Evolutionary conservation across 2,113 vertebrate species (phyloP), one percentile per base, ranked within the genome.

Genomic region (Poeciliopsis turrubarensis): DNA sequence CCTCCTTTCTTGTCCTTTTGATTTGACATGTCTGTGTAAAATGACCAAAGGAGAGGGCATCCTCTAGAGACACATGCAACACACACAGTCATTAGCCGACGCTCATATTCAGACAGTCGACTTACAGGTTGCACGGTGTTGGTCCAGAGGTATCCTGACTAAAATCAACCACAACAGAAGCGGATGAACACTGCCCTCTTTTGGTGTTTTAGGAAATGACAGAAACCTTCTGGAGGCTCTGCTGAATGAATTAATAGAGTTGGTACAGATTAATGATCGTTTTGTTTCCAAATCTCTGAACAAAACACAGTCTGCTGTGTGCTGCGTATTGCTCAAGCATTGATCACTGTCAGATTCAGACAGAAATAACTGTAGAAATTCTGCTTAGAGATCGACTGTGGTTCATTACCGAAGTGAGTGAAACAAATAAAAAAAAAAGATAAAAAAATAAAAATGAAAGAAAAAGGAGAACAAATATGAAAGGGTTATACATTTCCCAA

Each of bases 131-230:
- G 71, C 34, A 64, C 11, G 32, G 72, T 41, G 25, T 17, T 30
- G 34, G 25, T 37, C 34, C 51, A 2, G 25, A 34, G 37, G 25
- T 39, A n/a, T 37, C 15, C 10, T n/a, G 31, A 32, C 22, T n/a
- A 37, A 7, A 39, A n/a, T 12, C 22, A 65, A 39, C 64, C 13
- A 9, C 60, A 75, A 22, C 39, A 67, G 17, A 32, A 41, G 73
- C 68, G 62, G 68, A 32, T 29, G 66, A 86, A 91, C 76, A 91
- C 31, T 84, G 89, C 92, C 86, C 89, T 84, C 93, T 85, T 65
- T 72, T 87, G 92, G 88, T 0, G 0, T 12, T 47, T 34, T 15
- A 5, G 54, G 32, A 73, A 29, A 79, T 62, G 67, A 69, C 47
- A 15, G 15, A 17, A 31, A 51, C 14, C 30, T 6, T 31, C 44